Base-by-base conservation (phyloP, 1,140 invertebrate genomes). In the Lepidotrigona ventralis region DNA sequence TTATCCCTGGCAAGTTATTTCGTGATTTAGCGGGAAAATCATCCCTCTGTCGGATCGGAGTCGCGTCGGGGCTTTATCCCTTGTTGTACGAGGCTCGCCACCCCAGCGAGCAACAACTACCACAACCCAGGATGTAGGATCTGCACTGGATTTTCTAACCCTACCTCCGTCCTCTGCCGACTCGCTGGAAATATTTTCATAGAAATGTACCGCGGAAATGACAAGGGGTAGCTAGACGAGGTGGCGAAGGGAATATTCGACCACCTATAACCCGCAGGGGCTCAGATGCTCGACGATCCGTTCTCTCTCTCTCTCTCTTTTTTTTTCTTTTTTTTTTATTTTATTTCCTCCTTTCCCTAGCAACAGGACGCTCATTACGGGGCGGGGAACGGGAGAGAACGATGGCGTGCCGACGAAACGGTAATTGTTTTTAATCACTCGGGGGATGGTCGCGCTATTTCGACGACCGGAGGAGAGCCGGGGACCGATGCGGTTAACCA, bases 351-450 rank as follows among this genome's bases (percentile, higher is more conserved):
- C 76, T 73, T 70, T 60, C 46, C 23, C 54, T 74, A 17, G 80
- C 56, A 85, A 88, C 81, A 64, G 80, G 79, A 85, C 84, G 82
- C 87, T 92, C 88, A 88, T 92, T 91, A 91, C 88, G 86, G 75
- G 85, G 71, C 66, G 58, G 66, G 26, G 75, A 75, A 73, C 64
- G 83, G 80, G 79, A 4, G 12, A 23, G 81, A 73, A 63, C 86
- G 87, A 87, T 81, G 85, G 81, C 56, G 78, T 58, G 79, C 79
- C 85, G 88, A 85, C 80, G 89, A 91, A 92, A 90, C 90, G 84
- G 90, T 92, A 92, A 92, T 92, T 92, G 90, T 91, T 92, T 92
- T 91, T 92, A 92, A 92, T 92, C 91, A 91, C 91, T 90, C 72
- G 81, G 68, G 78, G 73, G 76, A 4, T 51, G 63, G 54, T 17